phyloP scores from a whole-genome alignment of 2,888 invertebrate genomes.

The Neuroscelio doddi region DNA sequence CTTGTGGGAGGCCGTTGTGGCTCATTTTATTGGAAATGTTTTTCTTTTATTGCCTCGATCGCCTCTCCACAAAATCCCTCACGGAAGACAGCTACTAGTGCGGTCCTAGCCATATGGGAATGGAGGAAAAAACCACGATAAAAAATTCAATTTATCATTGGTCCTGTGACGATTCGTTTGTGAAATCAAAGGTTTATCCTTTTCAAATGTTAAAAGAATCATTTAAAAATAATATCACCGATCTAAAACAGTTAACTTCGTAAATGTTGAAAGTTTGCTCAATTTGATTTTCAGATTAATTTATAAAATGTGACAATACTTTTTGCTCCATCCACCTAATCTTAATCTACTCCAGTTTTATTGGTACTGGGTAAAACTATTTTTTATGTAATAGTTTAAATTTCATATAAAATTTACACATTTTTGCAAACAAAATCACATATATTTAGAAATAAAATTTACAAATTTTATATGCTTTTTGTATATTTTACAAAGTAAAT shows the following conservation, averaged over 20 bases:
- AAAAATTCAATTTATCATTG: conserved; percentile 43
- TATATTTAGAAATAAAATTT: no score
- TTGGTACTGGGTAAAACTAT: no score
- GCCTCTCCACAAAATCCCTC: conserved; percentile 30
- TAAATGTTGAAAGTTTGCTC: conserved; percentile 12
- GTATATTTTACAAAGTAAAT: no score
- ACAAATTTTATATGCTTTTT: no score
- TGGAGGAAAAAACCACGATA: conserved; percentile 14
- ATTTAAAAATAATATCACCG: conserved; percentile 7
- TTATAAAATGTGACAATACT: no score
- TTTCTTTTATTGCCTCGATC: conserved; percentile 34
- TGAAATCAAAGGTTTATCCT: conserved; percentile 17
- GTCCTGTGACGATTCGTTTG: conserved; percentile 28
- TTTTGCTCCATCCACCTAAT: no score
- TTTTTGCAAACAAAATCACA: no score
- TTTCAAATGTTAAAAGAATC: conserved; percentile 12
- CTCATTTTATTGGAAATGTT: conserved; percentile 34
- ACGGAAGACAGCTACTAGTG: conserved; percentile 23
- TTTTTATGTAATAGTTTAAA: no score
- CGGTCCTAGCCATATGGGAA: conserved; percentile 20
- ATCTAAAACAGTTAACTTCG: conserved; percentile 5
- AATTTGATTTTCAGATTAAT: no score
- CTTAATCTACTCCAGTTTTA: no score
- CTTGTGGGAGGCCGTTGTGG: conserved; percentile 20
- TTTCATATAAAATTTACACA: no score